Percentiles rank a stretch among this genome's conserved stretches.
phyloP scores from a whole-genome alignment of 2,797 vertebrate genomes.

The Catostomus latipinnis region DNA sequence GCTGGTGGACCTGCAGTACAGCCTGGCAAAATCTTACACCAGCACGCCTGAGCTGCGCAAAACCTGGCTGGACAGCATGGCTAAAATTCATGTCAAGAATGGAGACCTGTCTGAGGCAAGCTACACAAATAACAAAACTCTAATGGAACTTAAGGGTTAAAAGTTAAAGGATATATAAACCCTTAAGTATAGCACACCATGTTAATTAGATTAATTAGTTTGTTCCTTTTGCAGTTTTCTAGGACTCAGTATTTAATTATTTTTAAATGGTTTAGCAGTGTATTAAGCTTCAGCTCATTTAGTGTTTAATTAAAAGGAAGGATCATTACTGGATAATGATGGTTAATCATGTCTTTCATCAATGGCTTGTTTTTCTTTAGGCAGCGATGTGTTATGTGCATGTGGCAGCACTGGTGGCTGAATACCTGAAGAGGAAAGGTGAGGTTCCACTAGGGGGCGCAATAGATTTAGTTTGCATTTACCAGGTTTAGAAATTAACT shows the following conservation, averaged over 20 bases:
- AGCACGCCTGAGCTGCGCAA: conserved; percentile 98
- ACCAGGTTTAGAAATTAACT: not conserved
- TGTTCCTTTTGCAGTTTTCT: not conserved
- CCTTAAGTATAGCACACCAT: not conserved
- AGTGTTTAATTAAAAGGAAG: not conserved
- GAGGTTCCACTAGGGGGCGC: conserved; percentile 52
- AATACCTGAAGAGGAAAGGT: conserved; percentile 97
- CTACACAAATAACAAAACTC: not conserved
- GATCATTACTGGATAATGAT: not conserved
- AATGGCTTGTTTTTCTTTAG: conserved; percentile 69
- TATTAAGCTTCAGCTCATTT: not conserved
- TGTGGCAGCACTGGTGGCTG: conserved; percentile 95
- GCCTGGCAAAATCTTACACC: conserved; percentile 96
- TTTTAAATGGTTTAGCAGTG: not conserved
- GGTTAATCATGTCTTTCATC: conserved; percentile 11
- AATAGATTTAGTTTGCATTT: not conserved
- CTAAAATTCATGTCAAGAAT: conserved; percentile 95
- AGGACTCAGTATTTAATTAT: not conserved
- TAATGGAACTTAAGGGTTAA: not conserved
- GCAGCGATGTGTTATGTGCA: conserved; percentile 98
- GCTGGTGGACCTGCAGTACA: conserved; percentile 98
- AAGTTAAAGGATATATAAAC: not conserved
- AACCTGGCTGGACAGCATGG: conserved; percentile 99
- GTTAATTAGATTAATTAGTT: not conserved
- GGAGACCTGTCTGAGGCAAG: conserved; percentile 93